These are phyloP conservation scores for Gymnobelideus leadbeateri DNA, from an alignment of 2,113 vertebrate species.

Conservation along the genomic window DNA sequence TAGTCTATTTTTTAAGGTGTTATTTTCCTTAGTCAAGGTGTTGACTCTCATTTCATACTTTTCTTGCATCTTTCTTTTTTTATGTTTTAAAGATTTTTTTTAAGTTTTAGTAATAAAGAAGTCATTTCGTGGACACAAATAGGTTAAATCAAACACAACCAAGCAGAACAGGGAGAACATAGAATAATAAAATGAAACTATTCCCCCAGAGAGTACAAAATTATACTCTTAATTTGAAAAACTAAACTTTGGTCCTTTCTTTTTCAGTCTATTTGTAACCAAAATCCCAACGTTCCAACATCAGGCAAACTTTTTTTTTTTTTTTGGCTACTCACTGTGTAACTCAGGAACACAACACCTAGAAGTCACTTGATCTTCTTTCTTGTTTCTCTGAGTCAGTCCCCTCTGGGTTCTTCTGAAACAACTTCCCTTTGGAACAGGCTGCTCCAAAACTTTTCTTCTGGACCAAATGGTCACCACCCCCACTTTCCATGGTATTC, in stretches of 20 bases:
- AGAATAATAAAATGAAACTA: not conserved
- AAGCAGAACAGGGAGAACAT: not conserved
- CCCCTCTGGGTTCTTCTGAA: slow-evolving; percentile 1
- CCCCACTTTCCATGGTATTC: not conserved
- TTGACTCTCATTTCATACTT: too few species aligned
- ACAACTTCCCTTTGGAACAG: not conserved
- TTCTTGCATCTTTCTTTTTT: too few species aligned
- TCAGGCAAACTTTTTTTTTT: slow-evolving; percentile 6
- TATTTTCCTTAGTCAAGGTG: too few species aligned
- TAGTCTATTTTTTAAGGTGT: too few species aligned
- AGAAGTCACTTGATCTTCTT: slow-evolving; percentile 36
- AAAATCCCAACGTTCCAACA: not conserved
- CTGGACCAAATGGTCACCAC: not conserved
- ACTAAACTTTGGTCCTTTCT: not conserved
- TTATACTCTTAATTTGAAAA: not conserved
- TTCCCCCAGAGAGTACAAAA: not conserved
- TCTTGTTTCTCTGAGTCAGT: slow-evolving; percentile 18
- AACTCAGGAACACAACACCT: not conserved
- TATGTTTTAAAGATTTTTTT: not conserved
- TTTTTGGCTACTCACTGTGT: not conserved
- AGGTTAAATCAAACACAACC: not conserved
- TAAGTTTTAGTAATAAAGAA: not conserved
- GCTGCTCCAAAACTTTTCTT: not conserved
- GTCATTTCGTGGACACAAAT: not conserved
- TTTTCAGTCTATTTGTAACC: not conserved